Conservation (phyloP, 2,797 vertebrate genomes). For the Hapalemur alaotrensis region DNA sequence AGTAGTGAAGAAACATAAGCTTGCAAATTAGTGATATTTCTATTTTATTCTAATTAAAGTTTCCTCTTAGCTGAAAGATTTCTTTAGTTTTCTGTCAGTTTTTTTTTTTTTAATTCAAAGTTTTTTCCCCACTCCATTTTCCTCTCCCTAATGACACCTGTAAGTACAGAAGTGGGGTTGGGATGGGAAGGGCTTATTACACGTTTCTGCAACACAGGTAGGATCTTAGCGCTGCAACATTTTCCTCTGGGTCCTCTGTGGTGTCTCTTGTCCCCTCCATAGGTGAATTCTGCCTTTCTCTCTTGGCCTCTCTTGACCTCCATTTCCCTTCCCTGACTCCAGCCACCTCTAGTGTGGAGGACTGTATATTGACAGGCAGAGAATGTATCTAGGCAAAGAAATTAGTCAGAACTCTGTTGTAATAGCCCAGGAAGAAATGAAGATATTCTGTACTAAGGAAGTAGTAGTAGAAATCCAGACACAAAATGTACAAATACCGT, state of each 20-base stretch:
- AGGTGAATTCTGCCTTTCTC: not conserved
- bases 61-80: not conserved
- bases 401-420: not conserved
- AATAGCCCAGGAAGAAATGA: not conserved
- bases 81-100: not conserved
- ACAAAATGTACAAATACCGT: not conserved
- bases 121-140: not conserved
- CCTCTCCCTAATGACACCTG: not conserved
- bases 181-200: not conserved
- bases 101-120: not conserved
- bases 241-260: not conserved
- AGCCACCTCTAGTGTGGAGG: not conserved
- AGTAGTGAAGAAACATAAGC: not conserved
- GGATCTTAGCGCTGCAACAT: not conserved
- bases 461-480: not conserved
- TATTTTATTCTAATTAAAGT: not conserved
- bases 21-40: not conserved
- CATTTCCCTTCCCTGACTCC: not conserved
- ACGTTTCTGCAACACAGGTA: not conserved
- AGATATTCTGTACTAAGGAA: not conserved
- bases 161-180: fast-evolving
- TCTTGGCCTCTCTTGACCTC: not conserved
- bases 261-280: not conserved
- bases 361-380: not conserved
- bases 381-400: not conserved